A percentile compares a stretch with the other conserved stretches of the same genome.
phyloP scores from a whole-genome alignment of 2,888 invertebrate genomes.

The Lobophora halterata region DNA sequence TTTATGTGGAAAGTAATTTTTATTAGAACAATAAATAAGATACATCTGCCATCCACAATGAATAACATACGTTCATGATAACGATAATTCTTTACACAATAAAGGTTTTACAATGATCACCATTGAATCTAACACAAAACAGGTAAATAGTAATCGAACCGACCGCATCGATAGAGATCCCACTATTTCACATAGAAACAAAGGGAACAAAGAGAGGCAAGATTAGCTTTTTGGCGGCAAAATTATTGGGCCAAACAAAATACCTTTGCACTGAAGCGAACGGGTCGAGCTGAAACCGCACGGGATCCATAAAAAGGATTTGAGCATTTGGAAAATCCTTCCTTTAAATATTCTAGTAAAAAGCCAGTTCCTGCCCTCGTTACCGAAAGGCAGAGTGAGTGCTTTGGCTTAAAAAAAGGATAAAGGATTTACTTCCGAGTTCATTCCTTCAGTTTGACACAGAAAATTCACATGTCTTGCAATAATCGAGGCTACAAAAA shows the following conservation, averaged over 20 bases:
- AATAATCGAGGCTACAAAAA: no score
- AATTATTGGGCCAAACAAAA: conserved; percentile 36
- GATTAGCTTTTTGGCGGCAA: conserved; percentile 37
- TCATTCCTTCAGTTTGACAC: no score
- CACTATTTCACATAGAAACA: conserved; percentile 11
- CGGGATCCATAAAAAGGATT: conserved; percentile 27
- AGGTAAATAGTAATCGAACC: conserved; percentile 13
- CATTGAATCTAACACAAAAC: no score
- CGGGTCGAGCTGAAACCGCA: conserved; percentile 19
- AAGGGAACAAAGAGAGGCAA: conserved; percentile 23
- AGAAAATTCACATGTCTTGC: no score
- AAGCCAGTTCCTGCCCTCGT: conserved; percentile 14
- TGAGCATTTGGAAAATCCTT: conserved; percentile 30
- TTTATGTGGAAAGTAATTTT: no score
- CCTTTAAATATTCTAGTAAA: conserved; percentile 31
- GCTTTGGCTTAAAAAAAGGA: conserved; percentile 9
- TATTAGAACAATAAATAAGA: no score
- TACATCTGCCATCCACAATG: no score
- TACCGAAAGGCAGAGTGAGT: conserved; percentile 16
- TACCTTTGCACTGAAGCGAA: conserved; percentile 19
- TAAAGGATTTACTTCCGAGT: conserved; percentile 14
- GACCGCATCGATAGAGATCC: conserved; percentile 9
- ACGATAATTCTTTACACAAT: no score
- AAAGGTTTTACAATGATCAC: no score
- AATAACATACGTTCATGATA: no score